Conservation (phyloP, 2,888 invertebrate genomes). For the Drosophila mercatorum region DNA sequence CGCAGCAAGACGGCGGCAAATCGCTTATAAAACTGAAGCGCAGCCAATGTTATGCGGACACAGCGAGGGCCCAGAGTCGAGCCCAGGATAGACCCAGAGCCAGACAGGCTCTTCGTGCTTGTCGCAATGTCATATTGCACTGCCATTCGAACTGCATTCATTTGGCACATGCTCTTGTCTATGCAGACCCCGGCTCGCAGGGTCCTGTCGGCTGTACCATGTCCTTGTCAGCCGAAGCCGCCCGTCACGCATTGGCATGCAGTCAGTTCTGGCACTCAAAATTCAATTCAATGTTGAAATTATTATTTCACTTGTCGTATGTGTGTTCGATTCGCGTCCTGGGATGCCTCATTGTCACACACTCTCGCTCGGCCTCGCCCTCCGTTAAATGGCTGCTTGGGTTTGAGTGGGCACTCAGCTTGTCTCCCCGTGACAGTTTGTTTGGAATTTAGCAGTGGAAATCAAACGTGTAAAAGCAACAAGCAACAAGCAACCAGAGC, state of each 20-base stretch:
- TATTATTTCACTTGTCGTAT: slow-evolving; percentile 74
- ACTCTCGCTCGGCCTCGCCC: neutral
- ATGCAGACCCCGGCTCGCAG: slow-evolving; percentile 41
- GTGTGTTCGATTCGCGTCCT: slow-evolving; percentile 30
- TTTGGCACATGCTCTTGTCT: slow-evolving; percentile 62
- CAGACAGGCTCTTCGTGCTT: slow-evolving; percentile 20
- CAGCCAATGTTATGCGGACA: slow-evolving; percentile 34
- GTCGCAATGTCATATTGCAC: slow-evolving; percentile 71
- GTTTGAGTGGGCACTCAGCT: slow-evolving; percentile 59
- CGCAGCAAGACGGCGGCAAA: slow-evolving; percentile 63
- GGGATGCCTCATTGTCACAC: slow-evolving; percentile 45
- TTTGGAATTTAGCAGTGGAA: slow-evolving; percentile 75
- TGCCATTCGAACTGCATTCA: slow-evolving; percentile 68
- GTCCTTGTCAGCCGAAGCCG: slow-evolving; percentile 9
- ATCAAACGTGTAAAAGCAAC: slow-evolving; percentile 73
- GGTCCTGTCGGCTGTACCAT: slow-evolving; percentile 3
- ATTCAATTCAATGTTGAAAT: slow-evolving; percentile 74
- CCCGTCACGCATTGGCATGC: slow-evolving; percentile 65
- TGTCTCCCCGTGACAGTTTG: slow-evolving; percentile 67
- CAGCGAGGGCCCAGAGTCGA: neutral
- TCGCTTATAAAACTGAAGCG: slow-evolving; percentile 75
- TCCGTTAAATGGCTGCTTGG: slow-evolving; percentile 4
- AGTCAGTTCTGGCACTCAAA: slow-evolving; percentile 60
- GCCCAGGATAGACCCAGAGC: neutral
- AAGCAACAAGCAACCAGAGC: slow-evolving; percentile 68